Conservation (phyloP, 2,113 vertebrate species). For the Erythrolamprus reginae region DNA sequence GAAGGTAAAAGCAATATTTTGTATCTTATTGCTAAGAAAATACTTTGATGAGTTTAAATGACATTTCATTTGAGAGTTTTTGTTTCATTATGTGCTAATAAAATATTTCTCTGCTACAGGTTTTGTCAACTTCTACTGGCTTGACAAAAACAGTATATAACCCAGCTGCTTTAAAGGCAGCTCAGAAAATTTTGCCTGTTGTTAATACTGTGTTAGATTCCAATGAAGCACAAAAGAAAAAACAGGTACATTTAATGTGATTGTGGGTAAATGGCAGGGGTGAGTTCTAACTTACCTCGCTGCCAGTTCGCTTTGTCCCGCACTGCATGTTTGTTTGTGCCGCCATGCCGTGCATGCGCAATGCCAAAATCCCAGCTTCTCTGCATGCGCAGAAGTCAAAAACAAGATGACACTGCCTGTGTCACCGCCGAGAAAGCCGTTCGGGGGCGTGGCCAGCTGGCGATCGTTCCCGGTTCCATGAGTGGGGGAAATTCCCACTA, state of each 20-base stretch:
- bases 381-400: no score
- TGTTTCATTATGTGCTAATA: conserved; percentile 37
- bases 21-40: neutral
- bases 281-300: no score
- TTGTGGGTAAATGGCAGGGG: neutral
- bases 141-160: conserved; percentile 98
- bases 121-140: conserved; percentile 90
- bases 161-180: conserved; percentile 88
- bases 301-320: no score
- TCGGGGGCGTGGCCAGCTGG: no score
- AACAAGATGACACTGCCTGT: no score
- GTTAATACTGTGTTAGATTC: conserved; percentile 72
- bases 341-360: no score
- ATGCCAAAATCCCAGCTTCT: no score
- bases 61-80: neutral
- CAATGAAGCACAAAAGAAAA: conserved; percentile 89
- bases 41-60: neutral
- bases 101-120: conserved; percentile 75
- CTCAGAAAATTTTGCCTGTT: conserved; percentile 78
- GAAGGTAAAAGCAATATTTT: neutral
- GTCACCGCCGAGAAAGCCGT: no score
- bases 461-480: no score
- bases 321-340: no score
- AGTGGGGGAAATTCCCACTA: no score
- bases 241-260: conserved; percentile 76